phyloP scores from a whole-genome alignment of 1,140 invertebrate genomes.

The Eurosta solidaginis region DNA sequence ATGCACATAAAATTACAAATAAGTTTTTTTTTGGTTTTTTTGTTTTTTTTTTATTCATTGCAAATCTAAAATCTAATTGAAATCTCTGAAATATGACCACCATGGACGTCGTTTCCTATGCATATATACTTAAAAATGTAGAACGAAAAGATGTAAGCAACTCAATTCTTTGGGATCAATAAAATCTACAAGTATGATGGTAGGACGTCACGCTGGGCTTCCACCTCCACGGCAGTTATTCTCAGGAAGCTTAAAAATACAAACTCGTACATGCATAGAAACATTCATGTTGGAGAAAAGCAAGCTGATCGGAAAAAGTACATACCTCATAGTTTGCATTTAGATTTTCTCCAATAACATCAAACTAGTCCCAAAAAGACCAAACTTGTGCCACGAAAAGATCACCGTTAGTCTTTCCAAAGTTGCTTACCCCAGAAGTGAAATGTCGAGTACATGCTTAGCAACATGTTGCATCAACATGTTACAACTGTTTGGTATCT shows the following conservation, averaged over 20 bases:
- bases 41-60: background rate
- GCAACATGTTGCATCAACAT: too few species aligned
- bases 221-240: conserved; percentile 7
- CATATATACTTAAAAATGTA: too few species aligned
- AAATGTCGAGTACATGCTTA: too few species aligned
- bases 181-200: background rate
- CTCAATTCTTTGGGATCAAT: background rate
- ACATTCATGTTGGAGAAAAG: background rate
- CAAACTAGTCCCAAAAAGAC: too few species aligned
- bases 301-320: too few species aligned
- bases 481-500: too few species aligned
- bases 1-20: background rate
- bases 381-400: too few species aligned
- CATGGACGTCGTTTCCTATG: background rate
- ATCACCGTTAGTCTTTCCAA: too few species aligned
- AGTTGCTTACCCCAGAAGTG: too few species aligned
- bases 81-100: conserved; percentile 25
- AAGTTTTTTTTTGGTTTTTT: background rate
- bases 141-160: background rate
- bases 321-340: too few species aligned
- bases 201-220: background rate
- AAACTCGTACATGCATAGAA: background rate
- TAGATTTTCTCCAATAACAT: too few species aligned
- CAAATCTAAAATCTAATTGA: background rate
- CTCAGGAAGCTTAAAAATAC: too few species aligned